These are phyloP conservation scores for Chydorus sphaericus DNA, from an alignment of 2,888 invertebrate genomes.

Conservation along the genomic window DNA sequence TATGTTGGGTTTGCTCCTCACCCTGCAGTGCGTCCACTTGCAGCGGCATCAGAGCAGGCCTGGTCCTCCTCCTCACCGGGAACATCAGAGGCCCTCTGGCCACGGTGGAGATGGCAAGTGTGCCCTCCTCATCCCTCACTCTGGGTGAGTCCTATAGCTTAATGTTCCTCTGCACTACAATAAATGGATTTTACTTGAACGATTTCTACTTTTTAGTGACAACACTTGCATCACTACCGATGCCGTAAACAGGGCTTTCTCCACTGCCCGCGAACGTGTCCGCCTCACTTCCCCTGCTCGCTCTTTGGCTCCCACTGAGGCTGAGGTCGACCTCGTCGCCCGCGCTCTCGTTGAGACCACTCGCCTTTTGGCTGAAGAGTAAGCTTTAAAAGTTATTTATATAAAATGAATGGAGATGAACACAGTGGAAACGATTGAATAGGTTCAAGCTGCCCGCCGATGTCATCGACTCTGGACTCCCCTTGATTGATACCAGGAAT, in stretches of 20 bases:
- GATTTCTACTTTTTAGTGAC: too few relatives aligned
- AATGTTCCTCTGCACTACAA: too few relatives aligned
- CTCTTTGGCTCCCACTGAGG: slow-evolving; percentile 18
- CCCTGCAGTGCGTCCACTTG: not conserved
- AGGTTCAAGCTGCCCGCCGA: slow-evolving; percentile 22
- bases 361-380: slow-evolving; percentile 27
- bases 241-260: slow-evolving; percentile 21
- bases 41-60: not conserved
- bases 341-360: slow-evolving; percentile 28
- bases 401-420: not conserved
- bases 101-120: not conserved
- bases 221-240: slow-evolving; percentile 13
- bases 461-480: slow-evolving; percentile 24
- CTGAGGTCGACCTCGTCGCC: slow-evolving; percentile 25
- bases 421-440: not conserved
- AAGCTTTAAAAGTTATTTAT: slow-evolving; percentile 10
- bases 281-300: slow-evolving; percentile 17
- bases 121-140: not conserved
- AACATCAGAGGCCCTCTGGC: not conserved
- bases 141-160: not conserved
- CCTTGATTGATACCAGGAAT: slow-evolving; percentile 24
- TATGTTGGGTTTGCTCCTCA: not conserved
- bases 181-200: too few relatives aligned
- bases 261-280: slow-evolving; percentile 17
- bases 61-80: not conserved